Conservation (phyloP, 2,113 vertebrate species). For the Synodontis membranacea region DNA sequence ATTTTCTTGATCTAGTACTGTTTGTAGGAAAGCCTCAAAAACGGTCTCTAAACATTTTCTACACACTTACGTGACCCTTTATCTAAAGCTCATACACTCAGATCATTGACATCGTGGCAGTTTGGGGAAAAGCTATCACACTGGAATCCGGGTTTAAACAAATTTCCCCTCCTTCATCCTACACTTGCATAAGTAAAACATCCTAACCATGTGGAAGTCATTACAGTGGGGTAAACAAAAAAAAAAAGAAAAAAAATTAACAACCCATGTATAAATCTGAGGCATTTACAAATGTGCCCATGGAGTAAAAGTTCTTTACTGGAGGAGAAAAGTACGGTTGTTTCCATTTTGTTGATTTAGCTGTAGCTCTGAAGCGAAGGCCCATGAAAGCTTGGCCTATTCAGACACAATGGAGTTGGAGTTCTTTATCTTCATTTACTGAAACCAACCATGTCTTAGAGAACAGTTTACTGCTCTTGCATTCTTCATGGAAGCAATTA, state of each 20-base stretch:
- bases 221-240: background rate
- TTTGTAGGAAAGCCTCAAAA: background rate
- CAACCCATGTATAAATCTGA: background rate
- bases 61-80: background rate
- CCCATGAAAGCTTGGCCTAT: background rate
- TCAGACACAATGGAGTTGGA: background rate
- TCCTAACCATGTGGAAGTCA: background rate
- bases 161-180: too few relatives aligned
- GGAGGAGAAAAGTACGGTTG: background rate
- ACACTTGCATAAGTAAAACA: background rate
- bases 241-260: too few relatives aligned
- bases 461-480: conserved; percentile 34
- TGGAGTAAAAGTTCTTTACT: background rate
- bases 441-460: conserved; percentile 37
- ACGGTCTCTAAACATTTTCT: background rate
- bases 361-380: background rate
- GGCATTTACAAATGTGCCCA: background rate
- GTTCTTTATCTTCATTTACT: conserved; percentile 34
- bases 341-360: background rate
- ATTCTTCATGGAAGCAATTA: conserved; percentile 43
- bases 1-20: background rate
- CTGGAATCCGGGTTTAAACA: background rate
- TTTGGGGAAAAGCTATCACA: background rate
- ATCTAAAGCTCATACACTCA: background rate
- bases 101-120: background rate